Conservation (phyloP, 2,797 vertebrate genomes). For the Mormyrus proboscirostris region DNA sequence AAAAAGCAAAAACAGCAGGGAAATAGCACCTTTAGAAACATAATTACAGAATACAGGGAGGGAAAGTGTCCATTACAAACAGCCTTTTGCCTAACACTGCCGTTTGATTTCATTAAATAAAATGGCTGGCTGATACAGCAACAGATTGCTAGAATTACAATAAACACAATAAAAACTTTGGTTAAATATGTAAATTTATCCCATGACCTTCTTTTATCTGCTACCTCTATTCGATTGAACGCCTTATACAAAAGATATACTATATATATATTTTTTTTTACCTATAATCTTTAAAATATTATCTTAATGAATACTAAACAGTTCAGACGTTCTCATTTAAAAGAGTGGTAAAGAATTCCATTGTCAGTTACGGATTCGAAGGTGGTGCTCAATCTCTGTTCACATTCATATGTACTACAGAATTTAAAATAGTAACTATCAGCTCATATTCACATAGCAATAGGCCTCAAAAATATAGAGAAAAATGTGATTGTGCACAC, state of each 20-base stretch:
- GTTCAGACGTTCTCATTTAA: neutral
- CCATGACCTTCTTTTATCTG: neutral
- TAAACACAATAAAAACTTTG: constrained; percentile 7
- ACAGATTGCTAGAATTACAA: neutral
- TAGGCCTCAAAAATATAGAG: neutral
- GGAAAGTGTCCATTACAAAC: neutral
- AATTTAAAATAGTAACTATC: neutral
- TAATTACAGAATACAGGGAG: neutral
- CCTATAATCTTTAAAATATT: neutral
- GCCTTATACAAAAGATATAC: neutral
- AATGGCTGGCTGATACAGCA: neutral
- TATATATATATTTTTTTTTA: neutral
- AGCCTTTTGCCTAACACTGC: neutral
- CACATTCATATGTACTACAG: neutral
- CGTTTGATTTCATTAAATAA: neutral
- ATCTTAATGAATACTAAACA: neutral
- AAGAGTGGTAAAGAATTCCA: neutral
- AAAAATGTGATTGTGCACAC: constrained; percentile 24
- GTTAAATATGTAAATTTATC: neutral
- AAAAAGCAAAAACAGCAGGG: constrained; percentile 2
- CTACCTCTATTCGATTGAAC: neutral
- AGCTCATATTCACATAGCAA: neutral
- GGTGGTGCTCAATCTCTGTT: neutral
- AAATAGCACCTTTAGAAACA: constrained; percentile 18
- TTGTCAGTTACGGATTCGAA: neutral